These are phyloP conservation scores for Catharus minimus DNA, from an alignment of 2,113 vertebrate species.

Conservation along the genomic window DNA sequence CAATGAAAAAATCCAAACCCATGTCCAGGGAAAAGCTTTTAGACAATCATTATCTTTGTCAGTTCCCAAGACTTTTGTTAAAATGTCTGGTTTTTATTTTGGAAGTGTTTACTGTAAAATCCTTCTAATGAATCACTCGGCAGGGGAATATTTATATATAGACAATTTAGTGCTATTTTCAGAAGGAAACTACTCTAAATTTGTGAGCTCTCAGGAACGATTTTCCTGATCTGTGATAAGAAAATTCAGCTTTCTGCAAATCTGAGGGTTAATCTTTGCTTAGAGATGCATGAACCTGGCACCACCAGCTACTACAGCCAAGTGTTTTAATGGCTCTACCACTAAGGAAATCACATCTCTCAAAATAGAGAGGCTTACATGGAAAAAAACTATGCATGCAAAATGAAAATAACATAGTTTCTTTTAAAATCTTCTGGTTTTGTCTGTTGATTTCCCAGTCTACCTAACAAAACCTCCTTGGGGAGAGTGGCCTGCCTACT, in stretches of 20 bases:
- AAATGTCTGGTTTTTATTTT: constrained; percentile 60
- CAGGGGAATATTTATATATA: neutral
- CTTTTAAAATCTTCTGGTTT: neutral
- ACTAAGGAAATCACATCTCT: neutral
- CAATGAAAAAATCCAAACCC: constrained; percentile 41
- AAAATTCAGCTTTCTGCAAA: neutral
- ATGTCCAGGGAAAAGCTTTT: constrained; percentile 49
- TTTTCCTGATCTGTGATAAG: neutral
- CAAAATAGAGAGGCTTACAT: neutral
- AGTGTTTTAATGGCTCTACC: neutral
- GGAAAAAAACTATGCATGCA: neutral
- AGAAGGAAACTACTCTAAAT: constrained; percentile 18
- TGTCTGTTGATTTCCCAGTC: neutral
- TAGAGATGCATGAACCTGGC: neutral
- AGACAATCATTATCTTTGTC: constrained; percentile 55
- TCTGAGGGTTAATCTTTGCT: neutral
- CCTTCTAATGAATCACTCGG: constrained; percentile 39
- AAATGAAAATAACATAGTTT: neutral
- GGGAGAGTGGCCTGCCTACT: neutral
- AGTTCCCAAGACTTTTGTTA: constrained; percentile 40
- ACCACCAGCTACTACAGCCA: neutral
- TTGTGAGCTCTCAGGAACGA: constrained; percentile 9
- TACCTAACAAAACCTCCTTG: neutral
- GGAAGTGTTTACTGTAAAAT: constrained; percentile 23
- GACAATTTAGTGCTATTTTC: neutral